Percentiles rank a stretch among this genome's conserved stretches.
Conservation (phyloP, 2,888 invertebrate genomes). For the Drosophila barbarae region DNA sequence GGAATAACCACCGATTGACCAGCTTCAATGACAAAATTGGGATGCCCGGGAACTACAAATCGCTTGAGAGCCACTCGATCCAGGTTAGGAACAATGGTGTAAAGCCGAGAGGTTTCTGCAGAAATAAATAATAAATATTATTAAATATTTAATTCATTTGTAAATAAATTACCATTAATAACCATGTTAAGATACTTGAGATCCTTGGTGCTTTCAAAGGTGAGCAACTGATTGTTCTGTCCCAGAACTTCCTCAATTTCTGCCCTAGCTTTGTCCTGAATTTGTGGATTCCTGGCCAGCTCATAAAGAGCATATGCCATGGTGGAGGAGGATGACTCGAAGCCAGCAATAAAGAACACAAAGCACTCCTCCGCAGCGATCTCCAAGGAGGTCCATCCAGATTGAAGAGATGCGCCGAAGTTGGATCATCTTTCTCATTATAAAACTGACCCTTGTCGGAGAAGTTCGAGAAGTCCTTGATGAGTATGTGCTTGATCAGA, state of each 20-base stretch:
- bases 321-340: constrained; percentile 84
- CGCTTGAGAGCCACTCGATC: constrained; percentile 81
- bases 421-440: constrained; percentile 77
- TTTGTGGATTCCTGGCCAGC: constrained; percentile 54
- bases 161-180: constrained; percentile 20
- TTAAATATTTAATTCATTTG: too few species aligned
- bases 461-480: constrained; percentile 74
- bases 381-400: constrained; percentile 79
- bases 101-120: constrained; percentile 81
- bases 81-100: constrained; percentile 81
- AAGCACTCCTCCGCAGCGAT: constrained; percentile 75
- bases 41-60: constrained; percentile 80
- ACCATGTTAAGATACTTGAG: constrained; percentile 27
- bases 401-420: constrained; percentile 73
- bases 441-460: constrained; percentile 70
- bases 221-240: constrained; percentile 51
- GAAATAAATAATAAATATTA: background rate
- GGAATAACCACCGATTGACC: constrained; percentile 56
- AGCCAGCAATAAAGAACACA: constrained; percentile 80
- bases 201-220: constrained; percentile 58
- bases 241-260: constrained; percentile 54
- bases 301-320: constrained; percentile 80
- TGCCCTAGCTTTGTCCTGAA: constrained; percentile 54
- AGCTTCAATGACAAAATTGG: constrained; percentile 80
- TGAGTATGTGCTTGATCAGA: constrained; percentile 58